phyloP scores from a whole-genome alignment of 2,888 invertebrate species.

The Cloeon dipterum region DNA sequence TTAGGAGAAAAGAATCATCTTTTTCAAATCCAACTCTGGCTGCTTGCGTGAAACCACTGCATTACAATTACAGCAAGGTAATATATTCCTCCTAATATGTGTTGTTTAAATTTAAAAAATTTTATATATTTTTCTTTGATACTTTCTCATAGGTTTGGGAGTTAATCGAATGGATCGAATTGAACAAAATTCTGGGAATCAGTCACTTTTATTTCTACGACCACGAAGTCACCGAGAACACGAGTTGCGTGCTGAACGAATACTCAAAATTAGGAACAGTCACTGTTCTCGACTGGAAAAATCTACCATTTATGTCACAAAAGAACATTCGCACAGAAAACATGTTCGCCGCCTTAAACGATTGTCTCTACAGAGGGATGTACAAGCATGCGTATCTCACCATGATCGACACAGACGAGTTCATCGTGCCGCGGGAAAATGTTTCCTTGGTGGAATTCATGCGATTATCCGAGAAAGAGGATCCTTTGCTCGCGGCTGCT shows the following conservation, averaged over 20 bases:
- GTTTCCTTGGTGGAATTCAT: slow-evolving; percentile 11
- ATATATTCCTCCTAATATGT: too few relatives aligned
- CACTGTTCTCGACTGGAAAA: slow-evolving; percentile 20
- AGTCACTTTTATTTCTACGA: slow-evolving; percentile 24
- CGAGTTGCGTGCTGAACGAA: slow-evolving; percentile 16
- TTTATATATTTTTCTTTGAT: too few relatives aligned
- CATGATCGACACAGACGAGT: slow-evolving; percentile 15
- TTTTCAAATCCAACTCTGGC: too few relatives aligned
- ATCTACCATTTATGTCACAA: slow-evolving; percentile 12
- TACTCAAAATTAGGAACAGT: slow-evolving; percentile 16
- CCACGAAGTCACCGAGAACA: slow-evolving; percentile 16
- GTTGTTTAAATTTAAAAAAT: too few relatives aligned
- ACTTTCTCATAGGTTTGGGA: slow-evolving; percentile 19
- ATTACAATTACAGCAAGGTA: too few relatives aligned
- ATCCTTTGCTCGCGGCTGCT: too few relatives aligned
- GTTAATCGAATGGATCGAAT: slow-evolving; percentile 24
- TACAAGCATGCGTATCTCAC: slow-evolving; percentile 13
- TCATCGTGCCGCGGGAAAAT: slow-evolving; percentile 13
- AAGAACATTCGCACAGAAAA: slow-evolving; percentile 18
- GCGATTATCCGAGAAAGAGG: too few relatives aligned
- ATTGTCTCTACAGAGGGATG: slow-evolving; percentile 16
- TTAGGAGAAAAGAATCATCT: too few relatives aligned
- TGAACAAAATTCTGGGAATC: slow-evolving; percentile 21
- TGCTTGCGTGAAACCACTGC: too few relatives aligned
- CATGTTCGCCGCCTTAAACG: slow-evolving; percentile 14